Base-by-base conservation (phyloP, 2,113 vertebrate species). In the Mobula birostris region DNA sequence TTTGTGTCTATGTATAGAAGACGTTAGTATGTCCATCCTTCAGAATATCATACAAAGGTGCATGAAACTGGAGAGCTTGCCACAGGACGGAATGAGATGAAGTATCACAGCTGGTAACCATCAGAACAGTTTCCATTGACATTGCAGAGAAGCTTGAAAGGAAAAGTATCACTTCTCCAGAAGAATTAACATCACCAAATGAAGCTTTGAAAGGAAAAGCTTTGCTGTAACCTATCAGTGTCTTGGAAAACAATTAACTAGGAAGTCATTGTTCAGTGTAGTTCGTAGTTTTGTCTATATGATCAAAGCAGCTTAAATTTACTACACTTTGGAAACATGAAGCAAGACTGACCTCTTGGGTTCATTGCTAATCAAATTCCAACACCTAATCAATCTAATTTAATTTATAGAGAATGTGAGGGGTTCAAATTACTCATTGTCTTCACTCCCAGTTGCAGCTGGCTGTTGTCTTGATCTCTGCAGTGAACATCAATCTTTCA, bases 311-410 rank as follows among this genome's bases (percentile, higher is more conserved):
- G 68, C 15, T 5, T 72, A 70, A 12, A 11, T 74, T 19, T 40
- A 27, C 61, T 40, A 17, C 68, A 36, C 40, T 92, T 70, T 93
- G 32, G 70, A 36, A 74, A 72, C 90, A 74, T 93, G 40, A 72
- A 74, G 68, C 24, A 63, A 93, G 8, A 27, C 63, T n/a, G 58
- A 88, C 58, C 83, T 63, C 27, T 87, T 48, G 32, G 21, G 66
- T 24, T 91, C 40, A 32, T 72, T 66, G 29, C 36, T 72, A 92
- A 92, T 92, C 87, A 90, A 90, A 66, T 68, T 90, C 87, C 63
- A 90, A 68, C 68, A 92, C 63, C 90, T 70, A 92, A 92, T 40
- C 90, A 92, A 90, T 90, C 87, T 90, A 92, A 92, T 40, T 72
- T 92, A 40, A 72, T 72, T 92, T 48, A 72, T 40, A 27, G 90